Conservation (phyloP, 2,113 vertebrate species). For the Clarias macrocephalus region DNA sequence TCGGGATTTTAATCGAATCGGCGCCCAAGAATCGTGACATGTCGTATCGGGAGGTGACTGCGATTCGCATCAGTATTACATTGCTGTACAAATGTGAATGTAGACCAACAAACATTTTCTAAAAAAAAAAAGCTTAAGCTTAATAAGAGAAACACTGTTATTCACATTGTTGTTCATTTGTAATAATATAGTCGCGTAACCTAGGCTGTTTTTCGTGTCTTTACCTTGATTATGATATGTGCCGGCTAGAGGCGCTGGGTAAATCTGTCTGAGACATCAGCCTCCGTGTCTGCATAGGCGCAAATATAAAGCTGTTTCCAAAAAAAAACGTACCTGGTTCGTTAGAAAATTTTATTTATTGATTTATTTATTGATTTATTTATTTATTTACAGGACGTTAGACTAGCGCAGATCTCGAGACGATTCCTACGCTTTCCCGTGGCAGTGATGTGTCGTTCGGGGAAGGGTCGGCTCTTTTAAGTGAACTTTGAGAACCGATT, state of each 20-base stretch:
- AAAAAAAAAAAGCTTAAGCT: not conserved
- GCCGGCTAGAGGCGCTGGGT: not conserved
- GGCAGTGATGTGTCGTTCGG: not conserved
- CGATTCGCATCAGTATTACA: too few relatives aligned
- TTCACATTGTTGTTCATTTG: not conserved
- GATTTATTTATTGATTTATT: too few relatives aligned
- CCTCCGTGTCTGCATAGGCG: not conserved
- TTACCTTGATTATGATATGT: slow-evolving; percentile 8
- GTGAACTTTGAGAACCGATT: not conserved
- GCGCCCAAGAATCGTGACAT: too few relatives aligned
- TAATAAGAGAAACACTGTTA: not conserved
- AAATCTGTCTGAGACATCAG: not conserved
- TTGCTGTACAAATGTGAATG: not conserved
- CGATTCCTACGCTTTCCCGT: not conserved
- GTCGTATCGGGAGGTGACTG: too few relatives aligned
- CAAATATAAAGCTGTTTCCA: not conserved
- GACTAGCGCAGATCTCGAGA: not conserved
- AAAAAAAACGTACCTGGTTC: not conserved
- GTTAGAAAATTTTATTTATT: not conserved
- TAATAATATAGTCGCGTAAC: not conserved
- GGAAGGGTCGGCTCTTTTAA: not conserved
- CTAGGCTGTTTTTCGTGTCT: not conserved
- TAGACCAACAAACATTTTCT: not conserved
- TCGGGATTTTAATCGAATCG: too few relatives aligned
- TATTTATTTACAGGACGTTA: not conserved